Conservation (phyloP, 2,888 invertebrate genomes). For the Pseudeuparius sepicola region DNA sequence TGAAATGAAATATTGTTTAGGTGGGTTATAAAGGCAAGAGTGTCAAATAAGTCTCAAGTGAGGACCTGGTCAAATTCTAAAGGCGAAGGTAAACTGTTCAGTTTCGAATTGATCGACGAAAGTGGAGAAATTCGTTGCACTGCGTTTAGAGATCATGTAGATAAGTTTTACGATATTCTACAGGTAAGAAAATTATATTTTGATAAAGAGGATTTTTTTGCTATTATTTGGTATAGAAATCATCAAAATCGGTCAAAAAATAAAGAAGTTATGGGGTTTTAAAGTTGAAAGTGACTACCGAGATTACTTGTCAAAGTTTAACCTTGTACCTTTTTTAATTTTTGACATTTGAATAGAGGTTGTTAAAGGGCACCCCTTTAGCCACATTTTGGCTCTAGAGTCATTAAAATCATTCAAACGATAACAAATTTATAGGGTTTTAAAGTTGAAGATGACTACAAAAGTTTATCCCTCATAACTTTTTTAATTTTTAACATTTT, state of each 20-base stretch:
- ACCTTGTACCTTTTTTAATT: background rate
- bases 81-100: conserved; percentile 91
- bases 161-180: conserved; percentile 80
- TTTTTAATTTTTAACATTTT: too few species aligned
- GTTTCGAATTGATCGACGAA: conserved; percentile 86
- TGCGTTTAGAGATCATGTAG: conserved; percentile 78
- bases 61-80: conserved; percentile 85
- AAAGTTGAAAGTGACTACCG: background rate
- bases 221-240: too few species aligned
- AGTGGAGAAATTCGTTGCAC: conserved; percentile 90
- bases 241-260: too few species aligned
- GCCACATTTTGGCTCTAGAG: too few species aligned
- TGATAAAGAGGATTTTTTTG: too few species aligned
- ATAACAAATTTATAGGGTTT: too few species aligned
- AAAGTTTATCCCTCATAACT: too few species aligned
- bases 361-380: too few species aligned
- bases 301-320: conserved; percentile 5
- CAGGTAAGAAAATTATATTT: conserved; percentile 56
- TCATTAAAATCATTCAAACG: too few species aligned
- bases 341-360: too few species aligned
- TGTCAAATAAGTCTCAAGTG: conserved; percentile 70
- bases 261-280: too few species aligned
- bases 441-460: too few species aligned
- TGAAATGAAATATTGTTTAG: conserved; percentile 35
- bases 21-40: conserved; percentile 87